Base-by-base conservation (phyloP, 2,797 vertebrate species). In the Eidolon dupreanum region DNA sequence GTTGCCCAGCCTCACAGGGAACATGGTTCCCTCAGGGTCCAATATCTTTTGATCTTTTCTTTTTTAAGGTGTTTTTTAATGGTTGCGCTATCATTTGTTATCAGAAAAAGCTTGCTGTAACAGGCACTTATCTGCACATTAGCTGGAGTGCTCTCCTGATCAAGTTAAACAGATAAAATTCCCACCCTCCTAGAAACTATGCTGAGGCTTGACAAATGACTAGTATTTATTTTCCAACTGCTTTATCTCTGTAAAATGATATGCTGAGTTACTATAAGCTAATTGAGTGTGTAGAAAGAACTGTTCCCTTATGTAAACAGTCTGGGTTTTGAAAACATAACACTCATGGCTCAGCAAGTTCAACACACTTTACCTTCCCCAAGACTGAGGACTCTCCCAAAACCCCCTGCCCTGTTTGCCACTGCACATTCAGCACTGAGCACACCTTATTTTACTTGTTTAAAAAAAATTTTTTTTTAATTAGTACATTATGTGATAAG, bases 241-340 rank as follows among this genome's bases (percentile, higher is more conserved):
- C 94, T 97, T 96, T 96, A 79, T 97, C 79, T 96, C 81, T 88
- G 94, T 96, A 85, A 92, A 92, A 88, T 53, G 89, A 92, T 78
- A 83, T 8, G 70, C 66, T 0, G 22, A 93, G 81, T 96, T 70
- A 84, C 86, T 82, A 11, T 63, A 71, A 88, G 85, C 79, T 92
- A 81, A 78, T 70, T 70, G 89, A 83, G 61, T 83, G 86, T 89
- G 75, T 95, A 74, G 87, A 93, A 88, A 92, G 77, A 90, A 51
- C 82, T 82, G 89, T 86, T 70, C 89, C 84, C 53, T 65, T 93
- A 88, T 59, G 81, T 96, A 88, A 95, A 95, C 88, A 81, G 93
- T 88, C 89, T 91, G 93, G 41, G 59, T 96, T 93, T 88, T 82
- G 68, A 95, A 93, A 81, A 22, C 15, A 43, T 36, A 65, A 43